Conservation (phyloP, 2,888 invertebrate species). For the Tenthredo amoena region DNA sequence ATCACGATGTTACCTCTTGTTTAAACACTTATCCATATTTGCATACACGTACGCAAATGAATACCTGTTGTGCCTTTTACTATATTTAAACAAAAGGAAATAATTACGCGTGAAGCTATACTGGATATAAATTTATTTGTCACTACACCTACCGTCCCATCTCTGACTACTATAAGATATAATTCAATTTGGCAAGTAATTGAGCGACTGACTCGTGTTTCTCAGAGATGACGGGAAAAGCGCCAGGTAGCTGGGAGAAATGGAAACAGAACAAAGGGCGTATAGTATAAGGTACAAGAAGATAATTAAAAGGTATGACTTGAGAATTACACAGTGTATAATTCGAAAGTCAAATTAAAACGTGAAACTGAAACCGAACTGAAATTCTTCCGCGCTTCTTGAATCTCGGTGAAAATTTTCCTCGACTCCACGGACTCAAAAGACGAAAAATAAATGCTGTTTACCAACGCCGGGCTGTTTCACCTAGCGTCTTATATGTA, state of each 20-base stretch:
- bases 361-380: constrained; percentile 28
- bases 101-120: background rate
- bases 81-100: background rate
- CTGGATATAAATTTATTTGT: constrained; percentile 16
- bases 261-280: background rate
- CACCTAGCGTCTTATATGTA: background rate
- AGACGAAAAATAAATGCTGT: constrained; percentile 33
- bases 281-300: background rate
- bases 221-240: background rate
- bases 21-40: background rate
- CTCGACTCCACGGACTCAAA: constrained; percentile 1
- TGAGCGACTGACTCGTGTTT: constrained; percentile 9
- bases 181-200: constrained; percentile 24
- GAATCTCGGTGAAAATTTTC: constrained; percentile 24
- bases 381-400: constrained; percentile 12
- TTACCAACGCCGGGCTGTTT: background rate
- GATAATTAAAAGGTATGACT: constrained; percentile 30
- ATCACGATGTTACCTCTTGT: background rate
- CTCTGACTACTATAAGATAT: constrained; percentile 5
- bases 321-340: constrained; percentile 19
- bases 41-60: background rate
- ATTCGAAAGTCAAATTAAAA: constrained; percentile 7
- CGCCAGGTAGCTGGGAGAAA: background rate
- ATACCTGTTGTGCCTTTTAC: background rate
- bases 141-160: background rate